Percentiles rank a stretch among this genome's conserved stretches.
These are phyloP conservation scores for Dromaius novaehollandiae DNA, from an alignment of 2,113 vertebrate species.

Conservation along the genomic window DNA sequence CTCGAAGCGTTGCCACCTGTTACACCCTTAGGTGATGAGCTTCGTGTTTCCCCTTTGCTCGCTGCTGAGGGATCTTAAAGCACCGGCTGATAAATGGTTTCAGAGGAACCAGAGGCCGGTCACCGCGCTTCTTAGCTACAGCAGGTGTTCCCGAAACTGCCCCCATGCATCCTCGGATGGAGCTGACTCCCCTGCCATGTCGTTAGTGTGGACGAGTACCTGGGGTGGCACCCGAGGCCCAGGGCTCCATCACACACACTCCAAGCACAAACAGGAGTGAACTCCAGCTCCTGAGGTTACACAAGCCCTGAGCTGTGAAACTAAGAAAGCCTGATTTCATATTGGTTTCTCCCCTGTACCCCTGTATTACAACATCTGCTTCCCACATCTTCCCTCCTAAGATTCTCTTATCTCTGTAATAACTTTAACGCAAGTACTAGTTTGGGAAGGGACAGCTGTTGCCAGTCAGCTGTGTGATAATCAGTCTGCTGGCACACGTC, in stretches of 20 bases:
- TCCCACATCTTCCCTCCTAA: not conserved
- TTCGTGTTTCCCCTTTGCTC: rapidly evolving
- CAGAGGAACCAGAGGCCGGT: not conserved
- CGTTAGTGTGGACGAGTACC: no score
- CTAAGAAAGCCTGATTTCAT: not conserved
- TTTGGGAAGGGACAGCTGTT: not conserved
- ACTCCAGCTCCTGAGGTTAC: not conserved
- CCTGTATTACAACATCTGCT: not conserved
- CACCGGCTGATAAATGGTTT: not conserved
- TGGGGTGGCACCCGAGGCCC: not conserved
- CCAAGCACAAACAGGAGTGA: no score
- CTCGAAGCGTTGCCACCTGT: not conserved
- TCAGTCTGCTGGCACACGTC: not conserved
- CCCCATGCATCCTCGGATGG: not conserved
- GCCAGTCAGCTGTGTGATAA: not conserved
- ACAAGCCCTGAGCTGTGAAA: not conserved
- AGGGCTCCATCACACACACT: not conserved
- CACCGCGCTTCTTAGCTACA: not conserved
- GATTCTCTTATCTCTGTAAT: not conserved
- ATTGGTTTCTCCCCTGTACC: not conserved
- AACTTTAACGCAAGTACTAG: not conserved
- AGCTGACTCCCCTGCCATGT: not conserved
- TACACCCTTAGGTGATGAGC: not conserved
- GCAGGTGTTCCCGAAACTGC: not conserved
- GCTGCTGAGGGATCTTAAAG: not conserved